Conservation (phyloP, 2,113 vertebrate genomes). For the Corythornis vintsioides region DNA sequence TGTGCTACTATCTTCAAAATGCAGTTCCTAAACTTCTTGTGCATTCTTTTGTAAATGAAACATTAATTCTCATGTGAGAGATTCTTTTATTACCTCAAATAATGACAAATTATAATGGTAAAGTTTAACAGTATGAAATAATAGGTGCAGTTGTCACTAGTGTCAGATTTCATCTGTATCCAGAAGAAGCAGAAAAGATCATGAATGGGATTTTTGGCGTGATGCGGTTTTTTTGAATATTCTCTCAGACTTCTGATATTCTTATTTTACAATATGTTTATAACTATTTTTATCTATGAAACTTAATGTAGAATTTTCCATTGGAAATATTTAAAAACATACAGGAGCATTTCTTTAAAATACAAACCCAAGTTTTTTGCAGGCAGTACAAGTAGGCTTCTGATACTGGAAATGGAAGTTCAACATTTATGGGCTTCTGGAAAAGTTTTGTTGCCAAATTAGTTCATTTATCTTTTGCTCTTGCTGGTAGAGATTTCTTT, state of each 20-base stretch:
- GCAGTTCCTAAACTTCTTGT: neutral
- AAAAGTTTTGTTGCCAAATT: neutral
- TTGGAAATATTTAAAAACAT: neutral
- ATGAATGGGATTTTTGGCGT: neutral
- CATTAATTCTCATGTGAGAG: neutral
- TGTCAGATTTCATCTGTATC: neutral
- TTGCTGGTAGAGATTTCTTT: conserved; percentile 54
- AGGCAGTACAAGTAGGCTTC: neutral
- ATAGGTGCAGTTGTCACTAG: neutral
- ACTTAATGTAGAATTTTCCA: neutral
- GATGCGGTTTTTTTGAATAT: neutral
- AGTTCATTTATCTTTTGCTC: conserved; percentile 30
- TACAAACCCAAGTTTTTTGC: neutral
- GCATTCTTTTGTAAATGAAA: neutral
- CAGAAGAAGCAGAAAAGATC: neutral
- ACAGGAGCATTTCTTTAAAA: neutral
- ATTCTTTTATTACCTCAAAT: neutral
- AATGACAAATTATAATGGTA: neutral
- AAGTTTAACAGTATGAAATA: neutral
- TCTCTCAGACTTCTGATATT: neutral
- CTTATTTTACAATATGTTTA: neutral
- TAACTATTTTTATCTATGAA: neutral
- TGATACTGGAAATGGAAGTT: neutral
- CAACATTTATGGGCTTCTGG: neutral
- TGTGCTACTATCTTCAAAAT: neutral